Base-by-base conservation (phyloP, 2,888 invertebrate genomes). In the Drosophila buzzatii region DNA sequence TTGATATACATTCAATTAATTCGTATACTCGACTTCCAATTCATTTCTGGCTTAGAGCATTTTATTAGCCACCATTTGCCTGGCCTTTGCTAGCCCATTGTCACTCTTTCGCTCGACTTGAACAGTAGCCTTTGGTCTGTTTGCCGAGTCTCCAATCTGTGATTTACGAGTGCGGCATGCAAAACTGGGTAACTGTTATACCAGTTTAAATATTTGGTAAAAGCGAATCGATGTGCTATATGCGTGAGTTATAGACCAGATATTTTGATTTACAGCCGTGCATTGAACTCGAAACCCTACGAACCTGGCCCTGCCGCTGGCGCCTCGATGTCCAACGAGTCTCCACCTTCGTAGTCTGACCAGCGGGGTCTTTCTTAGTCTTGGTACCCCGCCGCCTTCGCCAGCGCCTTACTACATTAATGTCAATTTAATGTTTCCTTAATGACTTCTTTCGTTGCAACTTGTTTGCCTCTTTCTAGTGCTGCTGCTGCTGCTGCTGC, bases 371-470 rank as follows among this genome's bases (percentile, higher is more conserved):
- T 27, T 12, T 20, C 33, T 33, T 6, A 39, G 27, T 7, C 18
- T 51, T 6, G n/a, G n/a, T 2, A 4, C 31, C 31, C 5, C 10
- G 14, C 35, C 16, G 35, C 9, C 67, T 56, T 42, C 42, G 58
- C 37, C 76, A 62, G 6, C 45, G 55, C 57, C 67, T 42, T 39
- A 14, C 64, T 69, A 84, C 82, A 87, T 89, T 91, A 91, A 90
- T 91, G 91, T 91, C 91, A 91, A 90, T 91, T 89, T 91, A 91
- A 91, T 91, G 91, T 90, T 91, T 91, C 91, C 91, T 86, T 91
- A 91, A 91, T 92, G 91, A 91, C 89, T 85, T 87, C 81, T 79
- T 81, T 76, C 77, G 71, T 70, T 85, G 81, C 79, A 81, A 89
- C 73, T 85, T 88, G 74, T 72, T 78, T 63, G 67, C 35, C 52